Base-by-base conservation (phyloP, 2,888 invertebrate species). In the Venustoraphidia nigricollis region DNA sequence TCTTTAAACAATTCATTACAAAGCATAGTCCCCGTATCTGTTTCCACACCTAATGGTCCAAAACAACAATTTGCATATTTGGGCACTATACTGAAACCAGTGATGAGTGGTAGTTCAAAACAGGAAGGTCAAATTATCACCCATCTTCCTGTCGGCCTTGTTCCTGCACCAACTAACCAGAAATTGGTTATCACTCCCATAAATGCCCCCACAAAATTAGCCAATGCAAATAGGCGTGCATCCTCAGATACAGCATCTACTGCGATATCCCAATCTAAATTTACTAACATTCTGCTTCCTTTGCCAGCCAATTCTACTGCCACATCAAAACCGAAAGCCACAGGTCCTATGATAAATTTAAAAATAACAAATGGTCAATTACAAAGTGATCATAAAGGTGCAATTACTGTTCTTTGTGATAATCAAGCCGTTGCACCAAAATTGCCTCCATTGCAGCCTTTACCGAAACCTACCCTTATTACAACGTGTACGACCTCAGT, bases 351-450 rank as follows among this genome's bases (percentile, higher is more conserved):
- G 55, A 77, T 79, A 50, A 81, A 81, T 62, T 67, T 81, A 50
- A 81, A 82, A 67, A 79, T 82, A 58, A 73, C 76, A 17, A 81
- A 79, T 62, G 78, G 77, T 4, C 76, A 77, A 60, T 67, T 78
- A 51, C 76, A 73, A 56, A 71, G 73, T 56, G 77, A 77, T 56
- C 71, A 69, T 34, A 75, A 75, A 59, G 76, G 76, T 11, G 75
- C 73, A 43, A 75, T 79, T 42, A 78, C 78, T 48, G 76, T 79
- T 47, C 72, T 75, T 70, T 66, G 73, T 55, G 75, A 75, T 52
- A 52, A 52, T 44, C 40, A 59, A 55, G 35, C 51, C 41, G 48
- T 44, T 60, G n/a, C 42, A n/a, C 45, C 46, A 13, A 71, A 71
- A 34, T 62, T 71, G 60, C 70, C 71, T 9, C 70, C 71, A 0